A percentile compares a stretch with the other conserved stretches of the same genome.
These are phyloP conservation scores for Lepilemur septentrionalis DNA, from an alignment of 2,797 vertebrate species.

Conservation along the genomic window DNA sequence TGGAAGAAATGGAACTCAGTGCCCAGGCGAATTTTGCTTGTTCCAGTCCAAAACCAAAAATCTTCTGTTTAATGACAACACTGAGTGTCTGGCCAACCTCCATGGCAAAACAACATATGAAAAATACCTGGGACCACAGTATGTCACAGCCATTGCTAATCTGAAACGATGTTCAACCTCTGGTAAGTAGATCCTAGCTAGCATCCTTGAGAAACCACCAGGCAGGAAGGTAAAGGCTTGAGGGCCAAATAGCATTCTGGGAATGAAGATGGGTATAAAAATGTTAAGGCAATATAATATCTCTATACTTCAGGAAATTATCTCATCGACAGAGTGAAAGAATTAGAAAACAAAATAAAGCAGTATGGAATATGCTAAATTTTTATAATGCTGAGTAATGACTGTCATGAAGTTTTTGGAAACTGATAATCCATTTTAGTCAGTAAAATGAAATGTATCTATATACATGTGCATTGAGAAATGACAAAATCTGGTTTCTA, in stretches of 20 bases:
- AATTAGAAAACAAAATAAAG: neutral
- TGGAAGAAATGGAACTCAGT: constrained; percentile 66
- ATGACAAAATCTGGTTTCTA: neutral
- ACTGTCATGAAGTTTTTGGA: neutral
- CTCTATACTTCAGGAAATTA: neutral
- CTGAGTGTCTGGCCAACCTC: constrained; percentile 90
- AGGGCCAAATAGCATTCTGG: neutral
- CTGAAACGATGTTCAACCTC: constrained; percentile 84
- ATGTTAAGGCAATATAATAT: neutral
- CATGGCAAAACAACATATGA: constrained; percentile 14
- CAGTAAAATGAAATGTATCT: neutral
- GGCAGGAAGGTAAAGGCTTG: neutral
- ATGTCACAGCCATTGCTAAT: constrained; percentile 80
- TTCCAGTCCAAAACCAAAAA: constrained; percentile 88
- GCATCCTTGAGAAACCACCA: neutral
- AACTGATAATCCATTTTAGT: neutral
- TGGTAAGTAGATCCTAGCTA: constrained; percentile 81
- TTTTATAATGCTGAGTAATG: neutral
- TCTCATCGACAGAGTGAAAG: neutral
- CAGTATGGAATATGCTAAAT: no score
- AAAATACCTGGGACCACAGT: constrained; percentile 85
- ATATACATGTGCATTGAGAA: neutral
- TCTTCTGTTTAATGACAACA: constrained; percentile 94
- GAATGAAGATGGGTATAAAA: neutral
- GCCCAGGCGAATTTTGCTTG: constrained; percentile 81